Conservation (phyloP, 2,888 invertebrate genomes). For the Cecidostiba fungosa region DNA sequence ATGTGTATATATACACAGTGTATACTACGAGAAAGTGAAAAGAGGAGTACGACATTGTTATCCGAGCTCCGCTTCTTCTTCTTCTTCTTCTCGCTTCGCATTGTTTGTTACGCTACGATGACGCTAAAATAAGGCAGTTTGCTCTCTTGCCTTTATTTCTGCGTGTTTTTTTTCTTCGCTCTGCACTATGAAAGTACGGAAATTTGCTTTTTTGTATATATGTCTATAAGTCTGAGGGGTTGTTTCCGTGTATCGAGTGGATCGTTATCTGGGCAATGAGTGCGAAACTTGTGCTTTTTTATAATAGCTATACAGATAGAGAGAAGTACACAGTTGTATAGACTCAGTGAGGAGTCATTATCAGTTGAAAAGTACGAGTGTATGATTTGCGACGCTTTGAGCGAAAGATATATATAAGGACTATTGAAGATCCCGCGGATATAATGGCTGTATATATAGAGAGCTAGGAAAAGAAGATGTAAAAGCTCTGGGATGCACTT, state of each 20-base stretch:
- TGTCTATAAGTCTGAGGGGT: not conserved
- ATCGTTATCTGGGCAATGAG: not conserved
- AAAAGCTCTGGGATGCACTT: not conserved
- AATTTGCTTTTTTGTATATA: not conserved
- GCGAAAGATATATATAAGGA: not conserved
- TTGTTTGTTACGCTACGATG: not conserved
- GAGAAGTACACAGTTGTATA: not conserved
- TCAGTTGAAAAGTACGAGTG: not conserved
- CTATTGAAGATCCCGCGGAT: not conserved
- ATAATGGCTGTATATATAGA: slow-evolving; percentile 12
- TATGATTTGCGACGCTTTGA: slow-evolving; percentile 12
- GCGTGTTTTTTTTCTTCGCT: not conserved
- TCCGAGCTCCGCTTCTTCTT: slow-evolving; percentile 14
- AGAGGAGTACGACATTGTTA: slow-evolving; percentile 29
- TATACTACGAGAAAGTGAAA: not conserved
- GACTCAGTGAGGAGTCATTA: not conserved
- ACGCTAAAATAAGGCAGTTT: not conserved
- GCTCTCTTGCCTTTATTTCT: not conserved
- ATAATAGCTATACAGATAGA: too few relatives aligned
- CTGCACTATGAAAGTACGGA: not conserved
- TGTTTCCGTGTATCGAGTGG: not conserved
- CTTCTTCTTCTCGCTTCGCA: not conserved
- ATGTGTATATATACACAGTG: too few relatives aligned
- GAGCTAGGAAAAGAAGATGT: not conserved
- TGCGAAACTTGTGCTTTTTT: not conserved